Percentiles rank a stretch among this genome's conserved stretches.
Conservation (phyloP, 1,140 invertebrate genomes). For the Bactericera cockerelli region DNA sequence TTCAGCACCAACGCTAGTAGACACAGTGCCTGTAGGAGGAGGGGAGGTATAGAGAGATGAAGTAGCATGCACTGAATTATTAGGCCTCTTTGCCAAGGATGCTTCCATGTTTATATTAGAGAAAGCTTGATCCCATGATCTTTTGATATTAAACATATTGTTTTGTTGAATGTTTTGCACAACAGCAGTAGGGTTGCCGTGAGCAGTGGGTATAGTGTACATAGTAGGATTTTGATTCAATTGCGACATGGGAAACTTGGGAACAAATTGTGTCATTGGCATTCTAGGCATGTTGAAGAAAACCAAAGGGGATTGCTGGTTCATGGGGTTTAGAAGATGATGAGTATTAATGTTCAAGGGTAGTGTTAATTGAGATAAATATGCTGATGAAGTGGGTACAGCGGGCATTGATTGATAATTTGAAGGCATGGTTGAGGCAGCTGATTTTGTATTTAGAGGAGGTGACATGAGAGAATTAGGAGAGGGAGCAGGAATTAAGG, state of each 20-base stretch:
- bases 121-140: slow-evolving; percentile 18
- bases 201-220: slow-evolving; percentile 8
- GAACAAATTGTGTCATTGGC: slow-evolving; percentile 7
- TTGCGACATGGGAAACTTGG: slow-evolving; percentile 9
- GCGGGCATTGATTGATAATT: background rate
- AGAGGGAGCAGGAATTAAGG: slow-evolving; percentile 2
- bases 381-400: background rate
- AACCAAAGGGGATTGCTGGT: background rate
- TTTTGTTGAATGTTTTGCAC: slow-evolving; percentile 6
- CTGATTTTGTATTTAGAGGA: background rate
- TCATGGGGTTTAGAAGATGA: slow-evolving; percentile 7
- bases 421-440: background rate
- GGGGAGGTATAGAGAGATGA: background rate
- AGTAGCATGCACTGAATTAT: slow-evolving; percentile 8
- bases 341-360: slow-evolving; percentile 6
- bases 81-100: background rate
- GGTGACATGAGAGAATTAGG: background rate
- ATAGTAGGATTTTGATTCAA: background rate
- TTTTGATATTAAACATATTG: slow-evolving; percentile 11
- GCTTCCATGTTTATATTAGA: background rate
- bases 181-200: slow-evolving; percentile 10
- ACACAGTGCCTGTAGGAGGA: background rate
- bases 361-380: slow-evolving; percentile 3
- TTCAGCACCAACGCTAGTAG: slow-evolving; percentile 10
- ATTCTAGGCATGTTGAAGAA: slow-evolving; percentile 14